phyloP scores from a whole-genome alignment of 2,113 vertebrate species.

The rabbit (Oryctolagus cuniculus) region mOryCun1.1 NC_091442.1:60631001-60631500 shows the following conservation, averaged over 20 bases:
- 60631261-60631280: neutral
- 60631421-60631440: neutral
- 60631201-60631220: conserved; percentile 15
- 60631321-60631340: conserved; percentile 40
- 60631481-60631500: neutral
- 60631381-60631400: neutral
- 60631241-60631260: neutral
- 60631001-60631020: neutral
- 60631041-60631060: neutral
- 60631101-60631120: neutral
- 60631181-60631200: neutral
- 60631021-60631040: neutral
- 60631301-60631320: neutral
- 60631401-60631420: neutral
- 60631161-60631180: neutral
- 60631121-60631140: neutral
- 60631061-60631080: neutral
- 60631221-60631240: neutral
- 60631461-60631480: neutral
- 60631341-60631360: conserved; percentile 17
- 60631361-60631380: neutral
- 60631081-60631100: neutral
- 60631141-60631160: neutral
- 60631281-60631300: neutral
- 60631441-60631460: neutral